Evolutionary conservation across 92 coral and sea anemone species (phyloP).

Genomic region (Zoanthus gigantus): DNA sequence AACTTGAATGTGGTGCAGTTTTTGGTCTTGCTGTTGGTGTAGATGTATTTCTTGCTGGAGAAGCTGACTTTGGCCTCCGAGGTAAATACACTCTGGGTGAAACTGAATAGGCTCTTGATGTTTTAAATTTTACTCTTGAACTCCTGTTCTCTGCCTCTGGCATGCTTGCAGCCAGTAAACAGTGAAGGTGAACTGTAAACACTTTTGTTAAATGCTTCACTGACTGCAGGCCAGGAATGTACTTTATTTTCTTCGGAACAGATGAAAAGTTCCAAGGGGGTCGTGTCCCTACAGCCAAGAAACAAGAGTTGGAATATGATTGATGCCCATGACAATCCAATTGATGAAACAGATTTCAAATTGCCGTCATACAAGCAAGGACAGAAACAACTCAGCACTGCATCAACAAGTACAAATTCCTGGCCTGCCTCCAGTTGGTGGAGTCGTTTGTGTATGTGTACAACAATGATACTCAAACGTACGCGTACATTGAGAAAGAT

Average conservation of each 20-base stretch:
- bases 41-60: constrained; percentile 30
- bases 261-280: constrained; percentile 87
- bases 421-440: constrained; percentile 71
- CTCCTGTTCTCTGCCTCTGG: constrained; percentile 46
- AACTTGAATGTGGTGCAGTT: constrained; percentile 72
- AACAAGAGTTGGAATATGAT: constrained; percentile 69
- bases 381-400: constrained; percentile 56
- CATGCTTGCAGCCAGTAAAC: constrained; percentile 85
- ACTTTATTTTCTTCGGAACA: constrained; percentile 68
- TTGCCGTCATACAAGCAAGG: constrained; percentile 88
- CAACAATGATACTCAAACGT: constrained; percentile 1
- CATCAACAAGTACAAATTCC: constrained; percentile 57
- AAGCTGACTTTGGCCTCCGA: constrained; percentile 54
- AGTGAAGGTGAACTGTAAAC: constrained; percentile 88
- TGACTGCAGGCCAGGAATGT: constrained; percentile 95
- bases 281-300: constrained; percentile 76
- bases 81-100: constrained; percentile 83
- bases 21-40: constrained; percentile 71
- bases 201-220: constrained; percentile 76
- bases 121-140: constrained; percentile 53
- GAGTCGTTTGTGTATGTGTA: constrained; percentile 51
- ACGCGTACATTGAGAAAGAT: neutral
- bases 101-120: constrained; percentile 73
- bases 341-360: constrained; percentile 45
- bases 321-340: constrained; percentile 47